Evolutionary conservation across 1,140 invertebrate species (phyloP).

Genomic region (Drosophila ironensis): DNA sequence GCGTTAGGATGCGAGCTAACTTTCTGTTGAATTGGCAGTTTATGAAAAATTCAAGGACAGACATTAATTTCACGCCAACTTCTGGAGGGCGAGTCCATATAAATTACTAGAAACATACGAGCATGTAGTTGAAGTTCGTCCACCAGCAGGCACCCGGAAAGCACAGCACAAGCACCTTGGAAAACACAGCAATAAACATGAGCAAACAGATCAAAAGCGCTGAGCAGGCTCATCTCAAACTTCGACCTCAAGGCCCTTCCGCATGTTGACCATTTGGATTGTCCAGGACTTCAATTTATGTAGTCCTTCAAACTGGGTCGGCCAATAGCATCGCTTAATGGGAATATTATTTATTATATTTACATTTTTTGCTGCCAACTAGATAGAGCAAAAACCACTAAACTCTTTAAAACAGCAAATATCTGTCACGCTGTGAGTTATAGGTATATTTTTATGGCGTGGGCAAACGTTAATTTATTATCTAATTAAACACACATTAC

Average conservation of each 20-base stretch:
- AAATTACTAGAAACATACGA: slow-evolving; percentile 36
- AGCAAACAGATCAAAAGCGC: slow-evolving; percentile 55
- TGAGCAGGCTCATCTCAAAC: slow-evolving; percentile 19
- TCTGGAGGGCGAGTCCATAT: slow-evolving; percentile 30
- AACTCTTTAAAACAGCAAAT: too few relatives aligned
- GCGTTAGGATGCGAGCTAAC: slow-evolving; percentile 28
- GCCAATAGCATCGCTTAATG: background rate
- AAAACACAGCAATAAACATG: slow-evolving; percentile 56
- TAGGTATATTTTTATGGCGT: background rate
- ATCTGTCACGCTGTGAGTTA: slow-evolving; percentile 6
- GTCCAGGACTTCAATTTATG: background rate
- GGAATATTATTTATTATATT: background rate
- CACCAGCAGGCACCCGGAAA: slow-evolving; percentile 19
- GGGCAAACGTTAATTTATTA: slow-evolving; percentile 35
- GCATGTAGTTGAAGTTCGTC: background rate
- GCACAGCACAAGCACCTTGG: slow-evolving; percentile 26
- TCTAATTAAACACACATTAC: slow-evolving; percentile 29
- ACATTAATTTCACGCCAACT: slow-evolving; percentile 62
- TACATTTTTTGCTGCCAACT: too few relatives aligned
- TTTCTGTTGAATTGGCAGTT: slow-evolving; percentile 75
- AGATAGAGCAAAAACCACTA: too few relatives aligned
- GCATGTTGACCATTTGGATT: background rate
- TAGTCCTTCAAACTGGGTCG: background rate
- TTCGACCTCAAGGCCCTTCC: slow-evolving; percentile 8
- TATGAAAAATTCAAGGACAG: slow-evolving; percentile 73